Percentiles rank a stretch among this genome's conserved stretches.
These are phyloP conservation scores for Catharus bicknelli DNA, from an alignment of 2,113 vertebrate species.

Conservation along the genomic window DNA sequence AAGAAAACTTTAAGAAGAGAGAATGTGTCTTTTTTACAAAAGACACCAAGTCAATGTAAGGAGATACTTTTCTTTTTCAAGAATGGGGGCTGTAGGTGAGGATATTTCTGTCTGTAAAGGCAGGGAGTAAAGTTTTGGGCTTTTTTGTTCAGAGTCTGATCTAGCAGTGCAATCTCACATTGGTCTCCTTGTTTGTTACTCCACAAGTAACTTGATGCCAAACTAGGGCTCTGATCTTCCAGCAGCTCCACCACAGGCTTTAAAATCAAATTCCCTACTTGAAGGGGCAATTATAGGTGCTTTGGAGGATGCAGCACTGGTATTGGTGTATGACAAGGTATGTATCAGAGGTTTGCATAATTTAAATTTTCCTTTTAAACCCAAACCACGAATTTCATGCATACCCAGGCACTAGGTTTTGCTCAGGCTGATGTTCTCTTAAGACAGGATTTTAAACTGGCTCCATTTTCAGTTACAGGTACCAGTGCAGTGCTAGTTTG, in stretches of 20 bases:
- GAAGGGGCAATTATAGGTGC: neutral
- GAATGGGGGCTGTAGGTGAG: rapidly evolving
- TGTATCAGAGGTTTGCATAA: neutral
- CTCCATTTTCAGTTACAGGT: neutral
- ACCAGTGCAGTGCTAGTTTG: neutral
- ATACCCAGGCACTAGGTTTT: neutral
- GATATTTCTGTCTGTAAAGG: neutral
- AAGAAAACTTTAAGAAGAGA: slow-evolving; percentile 82
- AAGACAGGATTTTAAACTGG: neutral
- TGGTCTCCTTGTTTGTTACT: neutral
- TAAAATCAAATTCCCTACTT: neutral
- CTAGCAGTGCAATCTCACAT: neutral
- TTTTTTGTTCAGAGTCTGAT: neutral
- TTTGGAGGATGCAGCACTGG: neutral
- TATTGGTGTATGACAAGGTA: neutral
- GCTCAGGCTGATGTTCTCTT: neutral
- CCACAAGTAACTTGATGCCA: neutral
- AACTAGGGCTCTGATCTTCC: neutral
- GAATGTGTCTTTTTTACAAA: slow-evolving; percentile 81
- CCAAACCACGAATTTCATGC: neutral
- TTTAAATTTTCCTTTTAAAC: neutral
- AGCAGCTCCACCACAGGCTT: neutral
- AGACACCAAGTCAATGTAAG: slow-evolving; percentile 79
- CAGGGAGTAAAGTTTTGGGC: rapidly evolving
- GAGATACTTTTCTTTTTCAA: neutral